These are phyloP conservation scores for Pseudochirops corinnae DNA, from an alignment of 2,797 vertebrate species.

Conservation along the genomic window DNA sequence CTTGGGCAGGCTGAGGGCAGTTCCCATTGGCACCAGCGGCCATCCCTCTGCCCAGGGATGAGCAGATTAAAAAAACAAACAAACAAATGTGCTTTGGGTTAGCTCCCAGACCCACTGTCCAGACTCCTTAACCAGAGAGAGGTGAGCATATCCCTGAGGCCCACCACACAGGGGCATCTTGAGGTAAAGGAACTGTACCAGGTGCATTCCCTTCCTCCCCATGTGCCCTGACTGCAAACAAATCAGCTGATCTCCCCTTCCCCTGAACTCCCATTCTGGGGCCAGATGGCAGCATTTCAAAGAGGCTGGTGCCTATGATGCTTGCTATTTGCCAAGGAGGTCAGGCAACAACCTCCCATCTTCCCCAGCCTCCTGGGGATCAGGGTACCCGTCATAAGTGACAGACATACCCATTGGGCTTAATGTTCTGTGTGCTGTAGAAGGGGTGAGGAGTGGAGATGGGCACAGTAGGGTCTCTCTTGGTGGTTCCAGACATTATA, in stretches of 20 bases:
- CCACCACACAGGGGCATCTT: background rate
- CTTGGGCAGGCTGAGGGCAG: background rate
- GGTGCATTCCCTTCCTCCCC: constrained; percentile 22
- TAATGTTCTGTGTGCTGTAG: background rate
- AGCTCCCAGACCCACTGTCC: constrained; percentile 3
- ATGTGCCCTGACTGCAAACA: background rate
- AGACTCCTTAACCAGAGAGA: background rate
- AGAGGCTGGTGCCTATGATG: background rate
- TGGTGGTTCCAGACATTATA: background rate
- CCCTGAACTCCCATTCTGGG: background rate
- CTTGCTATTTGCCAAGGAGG: constrained; percentile 31
- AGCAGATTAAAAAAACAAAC: background rate
- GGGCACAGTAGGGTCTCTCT: background rate
- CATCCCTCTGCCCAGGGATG: background rate
- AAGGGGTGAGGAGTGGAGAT: background rate
- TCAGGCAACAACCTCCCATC: constrained; percentile 1
- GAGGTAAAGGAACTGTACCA: background rate
- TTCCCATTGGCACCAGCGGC: background rate
- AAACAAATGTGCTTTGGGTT: background rate
- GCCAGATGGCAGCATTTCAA: background rate
- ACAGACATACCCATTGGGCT: background rate
- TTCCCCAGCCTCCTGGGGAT: background rate
- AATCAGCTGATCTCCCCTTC: background rate
- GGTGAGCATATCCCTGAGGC: background rate
- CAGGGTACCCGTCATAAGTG: background rate